Base-by-base conservation (phyloP, 1,140 invertebrate species). In the Tetramorium alpestre region DNA sequence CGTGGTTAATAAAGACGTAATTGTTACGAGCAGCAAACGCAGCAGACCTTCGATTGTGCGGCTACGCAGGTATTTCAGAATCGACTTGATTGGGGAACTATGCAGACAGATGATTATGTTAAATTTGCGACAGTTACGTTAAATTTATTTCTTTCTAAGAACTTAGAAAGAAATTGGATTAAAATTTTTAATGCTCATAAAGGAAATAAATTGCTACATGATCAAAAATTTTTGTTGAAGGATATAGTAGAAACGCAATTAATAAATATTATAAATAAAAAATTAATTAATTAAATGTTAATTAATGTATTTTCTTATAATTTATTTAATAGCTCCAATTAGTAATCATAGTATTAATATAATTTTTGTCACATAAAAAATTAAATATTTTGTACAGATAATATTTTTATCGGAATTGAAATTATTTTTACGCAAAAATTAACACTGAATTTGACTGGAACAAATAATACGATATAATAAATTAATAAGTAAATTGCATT, bases 1-100 rank as follows among this genome's bases (percentile, higher is more conserved):
- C 64, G 60, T 47, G 86, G 86, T 89, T 89, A 90, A 89, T 88
- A 92, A 78, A 76, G 88, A 78, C 80, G 73, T 65, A 80, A 58
- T 85, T 49, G 60, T 62, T n/a, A 75, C 62, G 56, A 77, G 72
- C 33, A 33, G 44, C 56, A 28, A 75, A 73, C 25, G 80, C 25
- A 16, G 28, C 18, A 38, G 16, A 73, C 56, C 41, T n/a, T 60
- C 56, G 80, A 84, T 75, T 38, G 51, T 58, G 8, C 13, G 54
- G 25, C 28, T 47, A 44, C 7, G n/a, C 67, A 73, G 8, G 10
- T 60, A 38, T 73, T 8, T 1, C 18, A 18, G 60, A 58, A 60
- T 75, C 44, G 25, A 0, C 41, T 84, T 28, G 8, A n/a, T 22
- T 33, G 22, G 7, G 6, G 16, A 56, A 38, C 22, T 56, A 10